Conservation (phyloP, 1,140 invertebrate species). For the Drosophila insularis region DNA sequence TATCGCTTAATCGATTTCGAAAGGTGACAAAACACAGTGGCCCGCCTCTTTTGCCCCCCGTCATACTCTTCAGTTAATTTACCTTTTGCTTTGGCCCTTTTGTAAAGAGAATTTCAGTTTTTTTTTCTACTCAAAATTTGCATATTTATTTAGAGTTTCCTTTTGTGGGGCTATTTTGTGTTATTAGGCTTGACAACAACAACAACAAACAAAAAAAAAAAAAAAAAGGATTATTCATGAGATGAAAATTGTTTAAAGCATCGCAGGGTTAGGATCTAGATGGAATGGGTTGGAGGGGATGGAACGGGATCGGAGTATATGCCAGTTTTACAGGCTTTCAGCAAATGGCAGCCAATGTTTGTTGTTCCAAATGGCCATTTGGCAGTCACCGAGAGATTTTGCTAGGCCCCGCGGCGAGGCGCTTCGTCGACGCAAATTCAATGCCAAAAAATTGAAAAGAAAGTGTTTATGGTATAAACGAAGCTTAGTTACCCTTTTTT, state of each 20-base stretch:
- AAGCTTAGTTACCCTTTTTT: neutral
- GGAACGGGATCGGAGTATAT: neutral
- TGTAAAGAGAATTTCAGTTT: neutral
- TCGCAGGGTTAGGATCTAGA: neutral
- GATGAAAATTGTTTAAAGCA: conserved; percentile 55
- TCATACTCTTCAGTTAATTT: conserved; percentile 47
- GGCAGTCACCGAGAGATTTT: conserved; percentile 38
- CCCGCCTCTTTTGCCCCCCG: neutral
- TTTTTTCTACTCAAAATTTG: conserved; percentile 37
- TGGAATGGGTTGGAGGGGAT: neutral
- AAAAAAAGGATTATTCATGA: conserved; percentile 76
- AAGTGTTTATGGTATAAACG: neutral
- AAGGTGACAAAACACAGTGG: conserved; percentile 71
- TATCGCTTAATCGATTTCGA: conserved; percentile 74
- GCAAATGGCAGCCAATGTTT: conserved; percentile 47
- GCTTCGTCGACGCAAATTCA: conserved; percentile 27
- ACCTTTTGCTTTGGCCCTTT: conserved; percentile 56
- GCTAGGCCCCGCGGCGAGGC: conserved; percentile 10
- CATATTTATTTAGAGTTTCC: conserved; percentile 65
- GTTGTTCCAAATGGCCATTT: conserved; percentile 34
- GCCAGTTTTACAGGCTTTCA: neutral
- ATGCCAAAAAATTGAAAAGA: conserved; percentile 39
- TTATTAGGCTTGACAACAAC: conserved; percentile 7
- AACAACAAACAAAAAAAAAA: conserved; percentile 34
- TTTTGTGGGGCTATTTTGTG: conserved; percentile 31